phyloP scores from a whole-genome alignment of 2,888 invertebrate genomes.

The Linyphia triangularis region DNA sequence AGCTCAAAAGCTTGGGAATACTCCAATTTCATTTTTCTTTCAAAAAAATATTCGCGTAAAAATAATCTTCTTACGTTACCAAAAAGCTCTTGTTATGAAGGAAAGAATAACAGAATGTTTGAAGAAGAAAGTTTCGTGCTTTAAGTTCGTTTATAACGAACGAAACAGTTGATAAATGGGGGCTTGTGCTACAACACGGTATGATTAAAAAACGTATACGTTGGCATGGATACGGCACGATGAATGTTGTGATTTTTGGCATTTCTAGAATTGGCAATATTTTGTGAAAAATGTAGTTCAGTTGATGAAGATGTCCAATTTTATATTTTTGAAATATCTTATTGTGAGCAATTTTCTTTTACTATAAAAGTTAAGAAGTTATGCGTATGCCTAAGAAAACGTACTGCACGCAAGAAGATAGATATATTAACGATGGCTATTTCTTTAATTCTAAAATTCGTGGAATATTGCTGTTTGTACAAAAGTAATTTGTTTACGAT shows the following conservation, averaged over 20 bases:
- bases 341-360: no score
- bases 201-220: slow-evolving; percentile 23
- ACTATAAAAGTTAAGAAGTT: no score
- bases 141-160: neutral
- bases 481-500: no score
- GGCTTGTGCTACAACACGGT: slow-evolving; percentile 3
- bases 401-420: no score
- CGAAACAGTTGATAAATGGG: slow-evolving; percentile 36
- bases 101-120: slow-evolving; percentile 22
- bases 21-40: neutral
- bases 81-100: slow-evolving; percentile 8
- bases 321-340: neutral
- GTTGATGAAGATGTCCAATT: neutral
- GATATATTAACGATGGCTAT: no score
- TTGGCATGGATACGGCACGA: slow-evolving; percentile 30
- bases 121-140: slow-evolving; percentile 12
- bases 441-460: no score
- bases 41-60: neutral
- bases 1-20: neutral
- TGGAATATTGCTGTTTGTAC: no score
- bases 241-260: slow-evolving; percentile 1
- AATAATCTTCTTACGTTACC: slow-evolving; percentile 14
- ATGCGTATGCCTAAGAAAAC: no score
- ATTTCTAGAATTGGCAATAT: slow-evolving; percentile 13
- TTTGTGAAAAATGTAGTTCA: neutral